Evolutionary conservation across 2,888 invertebrate genomes (phyloP).

Genomic region (Meta bourneti): DNA sequence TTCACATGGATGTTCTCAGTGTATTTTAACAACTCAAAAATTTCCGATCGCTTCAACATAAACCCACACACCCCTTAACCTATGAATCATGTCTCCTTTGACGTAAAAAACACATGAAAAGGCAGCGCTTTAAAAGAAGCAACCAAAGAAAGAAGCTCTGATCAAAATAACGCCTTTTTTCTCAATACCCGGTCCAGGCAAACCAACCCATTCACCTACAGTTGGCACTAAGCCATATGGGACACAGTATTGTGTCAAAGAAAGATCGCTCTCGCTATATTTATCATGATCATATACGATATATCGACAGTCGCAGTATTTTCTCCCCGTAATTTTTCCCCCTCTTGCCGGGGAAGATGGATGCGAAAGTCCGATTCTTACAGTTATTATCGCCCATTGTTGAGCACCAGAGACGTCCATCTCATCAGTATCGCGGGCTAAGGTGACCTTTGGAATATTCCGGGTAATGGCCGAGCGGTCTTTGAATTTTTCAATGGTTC

Average conservation of each 20-base stretch:
- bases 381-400: constrained; percentile 28
- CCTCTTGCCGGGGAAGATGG: neutral
- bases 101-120: neutral
- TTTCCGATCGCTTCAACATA: neutral
- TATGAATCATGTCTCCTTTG: neutral
- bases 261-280: constrained; percentile 38
- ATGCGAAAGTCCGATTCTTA: constrained; percentile 21
- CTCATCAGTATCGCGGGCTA: neutral
- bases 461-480: no score
- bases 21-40: no score
- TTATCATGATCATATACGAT: constrained; percentile 53
- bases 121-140: neutral
- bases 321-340: constrained; percentile 6
- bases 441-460: neutral
- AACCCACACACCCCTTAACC: neutral
- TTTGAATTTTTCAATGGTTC: no score
- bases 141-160: neutral
- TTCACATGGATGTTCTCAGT: no score
- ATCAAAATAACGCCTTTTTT: constrained; percentile 1
- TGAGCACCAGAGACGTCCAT: neutral
- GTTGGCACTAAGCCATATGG: constrained; percentile 58
- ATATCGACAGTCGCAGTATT: constrained; percentile 24
- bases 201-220: constrained; percentile 30
- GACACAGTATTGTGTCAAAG: constrained; percentile 51
- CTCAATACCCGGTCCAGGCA: no score